Conservation (phyloP, 2,113 vertebrate species). For the Petrocephalus microphthalmus region DNA sequence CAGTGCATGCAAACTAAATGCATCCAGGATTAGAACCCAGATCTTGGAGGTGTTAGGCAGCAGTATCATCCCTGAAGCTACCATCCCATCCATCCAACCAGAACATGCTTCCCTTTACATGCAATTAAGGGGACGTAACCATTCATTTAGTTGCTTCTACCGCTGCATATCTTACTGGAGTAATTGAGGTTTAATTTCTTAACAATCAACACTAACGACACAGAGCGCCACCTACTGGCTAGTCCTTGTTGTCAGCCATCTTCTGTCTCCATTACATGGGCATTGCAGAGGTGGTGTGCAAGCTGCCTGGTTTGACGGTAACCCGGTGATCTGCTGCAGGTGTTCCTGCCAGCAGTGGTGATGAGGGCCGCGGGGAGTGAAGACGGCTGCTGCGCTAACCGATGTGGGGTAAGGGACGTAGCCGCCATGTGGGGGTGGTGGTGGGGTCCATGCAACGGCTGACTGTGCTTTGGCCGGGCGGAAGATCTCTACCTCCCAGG, state of each 20-base stretch:
- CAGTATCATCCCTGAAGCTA: no score
- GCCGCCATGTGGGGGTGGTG: not conserved
- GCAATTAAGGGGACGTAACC: no score
- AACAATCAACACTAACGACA: not conserved
- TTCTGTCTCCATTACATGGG: no score
- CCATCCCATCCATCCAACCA: no score
- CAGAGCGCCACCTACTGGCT: not conserved
- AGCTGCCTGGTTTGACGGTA: not conserved
- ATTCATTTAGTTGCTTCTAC: no score
- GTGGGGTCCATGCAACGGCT: not conserved
- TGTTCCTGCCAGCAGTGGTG: conserved; percentile 50
- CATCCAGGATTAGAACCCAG: not conserved
- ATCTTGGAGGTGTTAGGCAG: no score
- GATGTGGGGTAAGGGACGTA: conserved; percentile 49
- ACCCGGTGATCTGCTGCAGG: conserved; percentile 31
- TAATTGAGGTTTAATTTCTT: not conserved
- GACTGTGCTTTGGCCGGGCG: not conserved
- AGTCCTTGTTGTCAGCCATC: not conserved
- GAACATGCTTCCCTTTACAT: no score
- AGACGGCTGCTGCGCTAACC: conserved; percentile 51
- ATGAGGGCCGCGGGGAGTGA: conserved; percentile 50
- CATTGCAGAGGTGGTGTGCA: not conserved
- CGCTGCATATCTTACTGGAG: not conserved
- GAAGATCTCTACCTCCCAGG: not conserved
- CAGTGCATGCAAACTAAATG: not conserved